Base-by-base conservation (phyloP, 2,113 vertebrate species). In the Tricholaema leucomelas region DNA sequence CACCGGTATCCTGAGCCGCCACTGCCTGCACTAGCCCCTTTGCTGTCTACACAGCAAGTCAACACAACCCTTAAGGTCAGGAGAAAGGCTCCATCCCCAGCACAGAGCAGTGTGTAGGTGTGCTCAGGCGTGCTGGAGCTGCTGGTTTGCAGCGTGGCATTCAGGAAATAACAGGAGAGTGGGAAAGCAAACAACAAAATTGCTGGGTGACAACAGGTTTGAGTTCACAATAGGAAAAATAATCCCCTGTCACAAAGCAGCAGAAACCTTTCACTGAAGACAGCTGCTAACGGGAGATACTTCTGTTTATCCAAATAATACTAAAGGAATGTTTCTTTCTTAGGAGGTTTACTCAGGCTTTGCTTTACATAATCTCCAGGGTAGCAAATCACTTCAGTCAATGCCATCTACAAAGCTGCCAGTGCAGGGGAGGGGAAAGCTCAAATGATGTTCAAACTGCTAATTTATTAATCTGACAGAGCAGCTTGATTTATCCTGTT, bases 211-310 rank as follows among this genome's bases (percentile, higher is more conserved):
- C 91, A 71, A 76, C 81, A 91, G 30, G 17, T 78, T 86, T 44
- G 42, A 74, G 35, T 30, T 91, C 42, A 78, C 77, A 77, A 77
- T 35, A 60, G 38, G 44, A 35, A 64, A 89, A 92, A 71, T 71
- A 81, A 95, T 84, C 31, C 52, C 36, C 70, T 78, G 38, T 71
- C 90, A 85, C n/a, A 78, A 78, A 88, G 85, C 42, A 78, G 74
- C 83, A 77, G 73, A 87, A 88, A 74, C 38, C 33, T 65, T 84
- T 88, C 42, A 81, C 54, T 60, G 46, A 73, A 76, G 64, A 71
- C 0, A 0, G 23, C 28, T 88, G 40, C 38, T 91, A 81, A 80
- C 2, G 16, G 81, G 91, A 46, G 42, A 79, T 48, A 35, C 27
- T 85, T 78, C 88, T 73, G 59, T 86, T 90, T 81, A 79, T 64